A percentile compares a stretch with the other conserved stretches of the same genome.
Evolutionary conservation across 92 coral and sea anemone species (phyloP).

Genomic region (Actinernus sp.): DNA sequence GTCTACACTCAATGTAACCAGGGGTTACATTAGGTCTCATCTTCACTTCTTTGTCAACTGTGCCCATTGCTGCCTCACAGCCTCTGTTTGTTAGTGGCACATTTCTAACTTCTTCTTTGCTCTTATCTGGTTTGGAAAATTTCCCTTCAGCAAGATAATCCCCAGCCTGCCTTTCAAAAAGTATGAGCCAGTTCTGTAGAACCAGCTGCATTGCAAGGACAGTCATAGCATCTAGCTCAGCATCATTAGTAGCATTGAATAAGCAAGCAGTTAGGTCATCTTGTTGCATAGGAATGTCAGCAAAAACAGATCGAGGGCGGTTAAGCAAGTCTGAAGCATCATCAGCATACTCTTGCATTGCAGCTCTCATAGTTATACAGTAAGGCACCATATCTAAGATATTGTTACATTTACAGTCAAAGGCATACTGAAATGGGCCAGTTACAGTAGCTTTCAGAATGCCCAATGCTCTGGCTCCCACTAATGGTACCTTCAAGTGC

Average conservation of each 20-base stretch:
- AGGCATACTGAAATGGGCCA: conserved; percentile 14
- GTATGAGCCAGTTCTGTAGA: conserved; percentile 10
- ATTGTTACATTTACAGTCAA: conserved; percentile 2
- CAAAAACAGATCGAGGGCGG: conserved; percentile 2
- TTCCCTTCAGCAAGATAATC: conserved; percentile 9
- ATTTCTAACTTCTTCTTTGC: conserved; percentile 2
- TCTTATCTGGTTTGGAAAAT: neutral
- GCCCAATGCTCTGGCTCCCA: too few species aligned
- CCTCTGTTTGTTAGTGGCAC: conserved; percentile 13
- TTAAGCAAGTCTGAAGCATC: conserved; percentile 4
- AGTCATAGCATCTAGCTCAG: conserved; percentile 2
- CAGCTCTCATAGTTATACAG: conserved; percentile 4
- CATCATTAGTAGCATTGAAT: neutral
- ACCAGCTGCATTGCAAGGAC: conserved; percentile 11
- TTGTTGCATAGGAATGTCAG: conserved; percentile 4
- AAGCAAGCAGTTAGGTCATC: neutral
- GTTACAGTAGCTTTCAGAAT: conserved; percentile 8
- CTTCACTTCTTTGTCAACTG: conserved; percentile 2
- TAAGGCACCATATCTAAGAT: conserved; percentile 9
- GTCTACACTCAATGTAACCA: conserved; percentile 8
- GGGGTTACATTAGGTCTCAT: conserved; percentile 9
- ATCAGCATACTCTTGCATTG: conserved; percentile 10
- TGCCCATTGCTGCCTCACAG: conserved; percentile 22
- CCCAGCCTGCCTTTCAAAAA: conserved; percentile 9
- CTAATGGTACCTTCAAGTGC: too few species aligned